Evolutionary conservation across 2,888 invertebrate species (phyloP).

Genomic region (Melinaea menophilus): DNA sequence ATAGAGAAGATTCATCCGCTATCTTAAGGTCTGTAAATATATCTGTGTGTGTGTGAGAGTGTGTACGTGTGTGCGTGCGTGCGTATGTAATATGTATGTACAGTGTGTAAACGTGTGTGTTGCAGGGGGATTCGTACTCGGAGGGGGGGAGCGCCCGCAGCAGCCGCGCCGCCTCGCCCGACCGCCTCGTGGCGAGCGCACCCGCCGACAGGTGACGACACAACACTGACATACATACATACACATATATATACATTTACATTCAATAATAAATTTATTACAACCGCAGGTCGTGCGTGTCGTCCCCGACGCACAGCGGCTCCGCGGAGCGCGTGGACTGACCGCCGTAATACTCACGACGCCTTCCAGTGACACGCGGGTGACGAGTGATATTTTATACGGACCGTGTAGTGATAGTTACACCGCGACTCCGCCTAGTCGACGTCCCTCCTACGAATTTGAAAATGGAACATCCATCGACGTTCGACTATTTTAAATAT

Average conservation of each 20-base stretch:
- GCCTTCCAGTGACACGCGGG: conserved; percentile 66
- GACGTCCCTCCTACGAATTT: conserved; percentile 37
- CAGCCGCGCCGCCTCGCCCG: conserved; percentile 80
- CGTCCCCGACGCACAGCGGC: conserved; percentile 43
- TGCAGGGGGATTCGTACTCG: conserved; percentile 70
- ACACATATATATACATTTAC: too few relatives aligned
- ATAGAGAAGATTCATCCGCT: too few relatives aligned
- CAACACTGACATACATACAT: background rate
- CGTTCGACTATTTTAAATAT: too few relatives aligned
- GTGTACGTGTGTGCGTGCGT: too few relatives aligned
- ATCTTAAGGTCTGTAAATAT: too few relatives aligned
- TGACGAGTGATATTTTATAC: conserved; percentile 69
- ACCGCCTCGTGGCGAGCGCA: conserved; percentile 77
- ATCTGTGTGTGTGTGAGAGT: too few relatives aligned
- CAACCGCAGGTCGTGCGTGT: conserved; percentile 45
- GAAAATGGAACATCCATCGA: too few relatives aligned
- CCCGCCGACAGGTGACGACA: conserved; percentile 22
- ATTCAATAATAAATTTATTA: too few relatives aligned
- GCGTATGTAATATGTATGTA: background rate
- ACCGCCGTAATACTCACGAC: conserved; percentile 34
- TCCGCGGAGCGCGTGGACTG: conserved; percentile 44
- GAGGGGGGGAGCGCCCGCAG: conserved; percentile 75
- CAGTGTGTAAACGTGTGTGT: conserved; percentile 37
- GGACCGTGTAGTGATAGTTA: conserved; percentile 40
- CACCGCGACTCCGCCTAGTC: conserved; percentile 71